Percentiles rank a stretch among this genome's conserved stretches.
Conservation (phyloP, 2,888 invertebrate genomes). For the Malthinus seriepunctatus region DNA sequence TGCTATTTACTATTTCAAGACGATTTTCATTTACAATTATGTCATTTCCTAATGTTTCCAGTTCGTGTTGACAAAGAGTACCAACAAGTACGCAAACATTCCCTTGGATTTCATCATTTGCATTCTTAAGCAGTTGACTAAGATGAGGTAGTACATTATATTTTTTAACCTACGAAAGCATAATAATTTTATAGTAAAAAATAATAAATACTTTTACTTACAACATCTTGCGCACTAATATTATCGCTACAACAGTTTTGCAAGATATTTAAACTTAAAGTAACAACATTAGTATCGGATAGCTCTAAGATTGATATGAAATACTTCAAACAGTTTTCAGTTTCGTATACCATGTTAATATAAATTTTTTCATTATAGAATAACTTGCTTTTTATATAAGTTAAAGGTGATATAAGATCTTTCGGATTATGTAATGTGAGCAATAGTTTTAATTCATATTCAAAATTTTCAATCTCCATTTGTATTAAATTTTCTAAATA, state of each 20-base stretch:
- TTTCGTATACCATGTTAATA: constrained; percentile 42
- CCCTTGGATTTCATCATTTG: constrained; percentile 73
- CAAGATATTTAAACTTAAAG: constrained; percentile 76
- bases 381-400: constrained; percentile 43
- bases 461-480: constrained; percentile 15
- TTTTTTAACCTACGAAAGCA: constrained; percentile 60
- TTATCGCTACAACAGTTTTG: constrained; percentile 79
- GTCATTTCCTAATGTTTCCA: constrained; percentile 40
- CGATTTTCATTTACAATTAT: constrained; percentile 45
- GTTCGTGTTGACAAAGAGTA: constrained; percentile 67
- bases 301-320: constrained; percentile 67
- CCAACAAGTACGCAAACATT: constrained; percentile 80
- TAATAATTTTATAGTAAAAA: background rate
- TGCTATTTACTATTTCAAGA: constrained; percentile 43
- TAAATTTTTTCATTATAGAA: constrained; percentile 45
- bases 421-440: constrained; percentile 33
- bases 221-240: constrained; percentile 62
- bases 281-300: constrained; percentile 67
- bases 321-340: constrained; percentile 46
- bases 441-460: constrained; percentile 31
- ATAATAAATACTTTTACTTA: constrained; percentile 35
- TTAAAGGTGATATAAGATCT: constrained; percentile 42
- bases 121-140: constrained; percentile 62
- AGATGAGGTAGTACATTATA: constrained; percentile 63
- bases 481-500: too few species aligned